Evolutionary conservation across 92 coral and sea anemone genomes (phyloP), one percentile per base, ranked within the genome.

Genomic region (Paragorgia papillata): DNA sequence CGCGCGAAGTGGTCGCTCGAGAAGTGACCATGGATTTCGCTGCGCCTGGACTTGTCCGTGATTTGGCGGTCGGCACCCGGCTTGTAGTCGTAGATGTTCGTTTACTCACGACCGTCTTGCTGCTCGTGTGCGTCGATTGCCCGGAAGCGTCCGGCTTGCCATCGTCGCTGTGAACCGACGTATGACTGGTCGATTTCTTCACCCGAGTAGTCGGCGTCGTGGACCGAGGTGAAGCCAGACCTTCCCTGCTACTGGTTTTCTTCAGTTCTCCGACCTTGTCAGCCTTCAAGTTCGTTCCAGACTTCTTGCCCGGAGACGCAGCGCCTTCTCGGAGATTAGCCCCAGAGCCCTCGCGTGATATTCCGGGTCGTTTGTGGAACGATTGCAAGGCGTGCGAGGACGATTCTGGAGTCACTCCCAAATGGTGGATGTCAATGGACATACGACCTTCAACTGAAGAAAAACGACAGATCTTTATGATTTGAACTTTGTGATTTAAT

Each of bases 391-490:
- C 66, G 83, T 88, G 86, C 1, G 62, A 17, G 24, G 77, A 70
- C 26, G 33, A 9, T 7, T 70, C 77, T 50, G 77, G 77, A 18
- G 89, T 67, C 1, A 74, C 55, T 43, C 91, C 88, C 79, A 88
- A 86, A 40, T 81, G 86, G 54, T 91, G 87, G 24, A 94, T 89
- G 21, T 94, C 98, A 20, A 91, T 25, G 85, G 84, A 91, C 50
- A 95, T 91, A 40, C 96, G 89, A 57, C 98, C 98, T 44, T 85
- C 80, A 85, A 95, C 98, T 92, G 83, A 30, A 75, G 57, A 29
- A 76, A 49, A 46, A 17, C n/a, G 41, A 29, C 1, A 35, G 13
- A n/a, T n/a, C n/a, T n/a, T n/a, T n/a, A n/a, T n/a, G n/a, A n/a
- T n/a, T n/a, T n/a, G n/a, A n/a, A n/a, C n/a, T n/a, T n/a, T n/a